phyloP scores from a whole-genome alignment of 2,888 invertebrate genomes.

The Omphaloscelis lunosa region DNA sequence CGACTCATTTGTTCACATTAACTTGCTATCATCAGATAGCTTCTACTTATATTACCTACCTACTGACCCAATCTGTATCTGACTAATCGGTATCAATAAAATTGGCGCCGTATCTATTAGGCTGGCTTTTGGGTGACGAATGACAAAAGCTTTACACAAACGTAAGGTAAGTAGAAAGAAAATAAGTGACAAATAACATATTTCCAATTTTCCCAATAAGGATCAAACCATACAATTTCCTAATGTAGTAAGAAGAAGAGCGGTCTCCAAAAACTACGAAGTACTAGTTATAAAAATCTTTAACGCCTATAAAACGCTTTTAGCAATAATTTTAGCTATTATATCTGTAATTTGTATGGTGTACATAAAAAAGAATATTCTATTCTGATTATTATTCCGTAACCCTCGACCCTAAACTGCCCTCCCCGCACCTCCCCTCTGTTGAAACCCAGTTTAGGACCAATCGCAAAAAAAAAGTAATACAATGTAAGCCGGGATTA shows the following conservation, averaged over 20 bases:
- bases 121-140: not conserved
- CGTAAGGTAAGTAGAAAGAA: not conserved
- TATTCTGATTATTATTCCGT: not conserved
- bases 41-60: slow-evolving; percentile 17
- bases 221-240: no score
- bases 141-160: not conserved
- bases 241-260: not conserved
- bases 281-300: not conserved
- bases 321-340: not conserved
- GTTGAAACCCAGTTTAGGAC: not conserved
- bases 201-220: not conserved
- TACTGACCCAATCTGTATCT: slow-evolving; percentile 7
- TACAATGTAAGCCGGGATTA: slow-evolving; percentile 31
- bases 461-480: slow-evolving; percentile 39
- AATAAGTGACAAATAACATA: not conserved
- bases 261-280: not conserved
- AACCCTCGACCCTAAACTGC: not conserved
- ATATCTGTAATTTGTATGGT: not conserved
- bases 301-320: not conserved
- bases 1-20: slow-evolving; percentile 18
- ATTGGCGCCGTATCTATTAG: slow-evolving; percentile 8
- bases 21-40: slow-evolving; percentile 31
- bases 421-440: no score
- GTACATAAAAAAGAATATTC: not conserved
- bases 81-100: not conserved